Evolutionary conservation across 2,888 invertebrate species (phyloP), one percentile per base, ranked within the genome.

Genomic region (Heliothis peltigera): DNA sequence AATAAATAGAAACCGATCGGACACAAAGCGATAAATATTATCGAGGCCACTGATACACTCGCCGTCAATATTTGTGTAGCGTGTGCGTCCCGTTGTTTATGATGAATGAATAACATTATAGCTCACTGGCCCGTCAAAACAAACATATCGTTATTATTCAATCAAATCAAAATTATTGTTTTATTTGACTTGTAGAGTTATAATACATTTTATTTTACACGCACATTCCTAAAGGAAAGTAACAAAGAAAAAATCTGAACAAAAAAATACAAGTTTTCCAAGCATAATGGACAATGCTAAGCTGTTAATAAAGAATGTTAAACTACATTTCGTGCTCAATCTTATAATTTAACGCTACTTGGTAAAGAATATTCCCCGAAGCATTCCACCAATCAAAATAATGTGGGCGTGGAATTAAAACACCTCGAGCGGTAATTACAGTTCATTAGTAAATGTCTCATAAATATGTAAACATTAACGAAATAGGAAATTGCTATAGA

Each of bases 41-140:
- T 54, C 59, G 65, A 76, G 61, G 55, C 43, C 55, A 18, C 8
- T 17, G 35, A 35, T 21, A 32, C 18, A 53, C 7, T 52, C 12
- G 28, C 18, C 22, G 53, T 47, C 58, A 56, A 59, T 70, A 46
- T 43, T 21, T 62, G 25, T 52, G 17, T 46, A 47, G 7, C 25
- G n/a, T n/a, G n/a, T 52, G 17, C 28, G 32, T n/a, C n/a, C 28
- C 10, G 12, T 19, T 54, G 42, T 48, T 53, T 43, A 70, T 63
- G 51, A 56, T 49, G 32, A 42, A 63, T 51, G 51, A 48, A 74
- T 59, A 56, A 22, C 39, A 71, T 59, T 47, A 49, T 57, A 59
- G 58, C 63, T 63, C 52, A 75, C 19, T 42, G 42, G 25, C 47
- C 48, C 63, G 56, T 56, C 62, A 15, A 49, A 46, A 56, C 28